A percentile compares a stretch with the other conserved stretches of the same genome.
These are phyloP conservation scores for Mastomys natalensis DNA, from an alignment of 2,113 vertebrate genomes.

Conservation along the genomic window DNA sequence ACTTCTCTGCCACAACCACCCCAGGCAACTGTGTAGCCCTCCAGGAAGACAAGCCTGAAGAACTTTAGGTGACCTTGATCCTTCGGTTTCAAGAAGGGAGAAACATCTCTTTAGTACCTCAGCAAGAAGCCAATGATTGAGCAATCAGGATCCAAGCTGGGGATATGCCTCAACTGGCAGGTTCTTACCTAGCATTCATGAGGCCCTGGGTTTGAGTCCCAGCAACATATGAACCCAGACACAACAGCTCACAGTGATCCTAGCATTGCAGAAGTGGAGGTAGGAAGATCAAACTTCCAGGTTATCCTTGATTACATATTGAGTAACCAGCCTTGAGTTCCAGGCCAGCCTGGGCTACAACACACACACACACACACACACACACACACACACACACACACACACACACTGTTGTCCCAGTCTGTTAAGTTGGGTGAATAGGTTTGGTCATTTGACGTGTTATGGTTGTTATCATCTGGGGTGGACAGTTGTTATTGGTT, in stretches of 20 bases:
- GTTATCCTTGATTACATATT: neutral
- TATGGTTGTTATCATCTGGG: too few species aligned
- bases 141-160: neutral
- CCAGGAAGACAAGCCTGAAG: neutral
- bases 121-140: neutral
- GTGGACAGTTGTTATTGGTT: too few species aligned
- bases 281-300: neutral
- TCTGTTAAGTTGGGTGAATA: too few species aligned
- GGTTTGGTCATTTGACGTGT: too few species aligned
- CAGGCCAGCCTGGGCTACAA: neutral
- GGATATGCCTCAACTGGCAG: neutral
- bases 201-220: neutral
- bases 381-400: too few species aligned
- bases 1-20: neutral
- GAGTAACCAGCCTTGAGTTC: too few species aligned
- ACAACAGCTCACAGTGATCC: neutral
- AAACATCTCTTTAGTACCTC: neutral
- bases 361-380: too few species aligned
- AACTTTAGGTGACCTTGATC: neutral
- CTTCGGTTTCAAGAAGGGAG: neutral
- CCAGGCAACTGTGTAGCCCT: neutral
- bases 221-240: neutral
- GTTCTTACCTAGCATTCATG: too few species aligned
- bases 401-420: too few species aligned
- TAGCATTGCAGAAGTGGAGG: neutral